Evolutionary conservation across 2,888 invertebrate species (phyloP), one percentile per base, ranked within the genome.

Genomic region (Scaptomyza parva): DNA sequence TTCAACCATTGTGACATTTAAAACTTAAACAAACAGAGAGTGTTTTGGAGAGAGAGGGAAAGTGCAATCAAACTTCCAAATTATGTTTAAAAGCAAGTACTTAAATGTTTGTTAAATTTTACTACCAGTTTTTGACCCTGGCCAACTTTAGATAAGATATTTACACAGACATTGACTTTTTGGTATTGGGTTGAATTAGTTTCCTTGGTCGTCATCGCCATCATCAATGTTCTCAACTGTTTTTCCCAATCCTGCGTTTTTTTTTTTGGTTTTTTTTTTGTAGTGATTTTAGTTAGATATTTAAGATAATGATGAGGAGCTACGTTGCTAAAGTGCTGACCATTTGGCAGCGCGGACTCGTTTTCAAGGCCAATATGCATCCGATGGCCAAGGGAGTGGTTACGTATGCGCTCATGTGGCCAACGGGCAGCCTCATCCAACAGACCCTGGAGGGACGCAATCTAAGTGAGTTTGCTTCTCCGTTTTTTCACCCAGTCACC

Each of bases 371-470:
- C 1, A 84, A 72, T n/a, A 47, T 82, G 33, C 88, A 90, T 78
- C 92, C 92, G 55, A 70, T 92, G 84, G 65, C 90, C n/a, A 89
- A 79, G 53, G 96, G 96, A 44, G 94, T 95, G 93, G 90, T 94
- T 47, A 93, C 95, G 0, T 96, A 96, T 89, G 90, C 90, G 0
- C 86, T 94, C 22, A 93, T 95, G 76, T 96, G 95, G 96, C 96
- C 96, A n/a, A 91, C 93, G 14, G 95, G 95, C 58, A 94, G 95
- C 91, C 90, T 95, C 33, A 93, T 95, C 79, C 95, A 96, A 88
- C 96, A 96, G 92, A 93, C 94, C 1, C 92, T 95, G 65, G 93
- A 94, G 83, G 95, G 95, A 58, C 94, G 93, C 92, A 92, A 92
- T 64, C 90, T 93, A 81, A 93, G 95, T 93, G 92, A 93, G 93